Base-by-base conservation (phyloP, 2,113 vertebrate species). In the Scatophagus argus region DNA sequence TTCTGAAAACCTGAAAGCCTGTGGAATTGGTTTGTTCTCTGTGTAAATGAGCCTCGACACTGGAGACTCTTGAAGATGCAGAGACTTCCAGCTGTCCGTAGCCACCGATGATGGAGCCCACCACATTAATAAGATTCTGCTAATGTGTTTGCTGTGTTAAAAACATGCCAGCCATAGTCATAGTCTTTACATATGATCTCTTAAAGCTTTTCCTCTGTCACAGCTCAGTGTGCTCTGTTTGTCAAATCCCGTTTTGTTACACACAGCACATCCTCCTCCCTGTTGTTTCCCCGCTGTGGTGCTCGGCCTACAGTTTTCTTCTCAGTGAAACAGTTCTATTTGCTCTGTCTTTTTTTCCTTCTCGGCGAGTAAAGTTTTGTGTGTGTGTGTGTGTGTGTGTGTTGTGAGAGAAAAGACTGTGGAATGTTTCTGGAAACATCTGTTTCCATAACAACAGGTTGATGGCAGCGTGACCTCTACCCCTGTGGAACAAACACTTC, bases 371-470 rank as follows among this genome's bases (percentile, higher is more conserved):
- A 54, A 67, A 67, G 29, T 10, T 56, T 1, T 62, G 36, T 44
- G 39, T 63, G 41, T 63, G 61, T 46, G 41, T 46, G 41, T 47
- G 62, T 47, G 61, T 64, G 27, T 46, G 61, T 58, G 38, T 72
- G 59, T 68, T 32, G 38, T 13, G 19, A 72, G 39, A 70, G 65
- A 84, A 83, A 79, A 49, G 73, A 79, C 77, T 59, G 66, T 23
- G 87, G 76, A 89, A 89, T 88, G 89, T 67, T 81, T 86, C 70
- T 41, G 34, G 61, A 65, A 77, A 77, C 79, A 81, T 90, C 79
- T 87, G 87, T 88, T 87, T 74, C 90, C 78, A 88, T 89, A 76
- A 87, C 86, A 87, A 88, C 87, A 87, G 83, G 79, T 79, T 90
- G 81, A 86, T 60, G 80, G 46, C 77, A 72, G 74, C 4, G 1